These are phyloP conservation scores for Nannoperca australis DNA, from an alignment of 2,797 vertebrate species.

Conservation along the genomic window DNA sequence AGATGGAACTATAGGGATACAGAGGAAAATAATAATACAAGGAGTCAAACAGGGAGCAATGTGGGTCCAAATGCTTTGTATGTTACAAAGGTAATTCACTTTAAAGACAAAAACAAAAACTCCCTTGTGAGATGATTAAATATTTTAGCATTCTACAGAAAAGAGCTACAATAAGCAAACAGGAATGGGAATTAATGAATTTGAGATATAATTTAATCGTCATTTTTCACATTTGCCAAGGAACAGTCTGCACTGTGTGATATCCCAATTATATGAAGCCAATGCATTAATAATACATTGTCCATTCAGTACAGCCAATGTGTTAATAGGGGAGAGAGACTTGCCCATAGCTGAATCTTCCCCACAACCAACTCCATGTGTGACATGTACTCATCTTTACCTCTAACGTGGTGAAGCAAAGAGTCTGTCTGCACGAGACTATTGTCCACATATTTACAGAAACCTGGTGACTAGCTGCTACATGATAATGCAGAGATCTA, in stretches of 20 bases:
- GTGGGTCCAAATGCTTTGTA: neutral
- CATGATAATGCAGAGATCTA: constrained; percentile 42
- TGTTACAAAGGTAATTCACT: constrained; percentile 37
- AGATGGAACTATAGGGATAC: constrained; percentile 2
- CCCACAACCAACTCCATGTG: constrained; percentile 42
- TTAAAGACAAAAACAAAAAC: constrained; percentile 54
- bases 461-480: constrained; percentile 30
- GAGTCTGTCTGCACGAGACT: constrained; percentile 18
- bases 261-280: constrained; percentile 78
- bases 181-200: constrained; percentile 61
- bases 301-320: constrained; percentile 76
- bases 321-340: constrained; percentile 61
- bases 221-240: constrained; percentile 70
- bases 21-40: neutral
- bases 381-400: constrained; percentile 42
- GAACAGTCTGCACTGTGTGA: constrained; percentile 65
- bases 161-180: constrained; percentile 53
- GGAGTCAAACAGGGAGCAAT: constrained; percentile 8
- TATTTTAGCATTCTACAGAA: constrained; percentile 46
- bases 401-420: constrained; percentile 18
- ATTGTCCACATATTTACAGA: constrained; percentile 51
- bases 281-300: constrained; percentile 79
- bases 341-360: constrained; percentile 36
- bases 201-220: constrained; percentile 72
- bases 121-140: constrained; percentile 41